Evolutionary conservation across 2,797 vertebrate species (phyloP).

Genomic region (Chrysocyon brachyurus): DNA sequence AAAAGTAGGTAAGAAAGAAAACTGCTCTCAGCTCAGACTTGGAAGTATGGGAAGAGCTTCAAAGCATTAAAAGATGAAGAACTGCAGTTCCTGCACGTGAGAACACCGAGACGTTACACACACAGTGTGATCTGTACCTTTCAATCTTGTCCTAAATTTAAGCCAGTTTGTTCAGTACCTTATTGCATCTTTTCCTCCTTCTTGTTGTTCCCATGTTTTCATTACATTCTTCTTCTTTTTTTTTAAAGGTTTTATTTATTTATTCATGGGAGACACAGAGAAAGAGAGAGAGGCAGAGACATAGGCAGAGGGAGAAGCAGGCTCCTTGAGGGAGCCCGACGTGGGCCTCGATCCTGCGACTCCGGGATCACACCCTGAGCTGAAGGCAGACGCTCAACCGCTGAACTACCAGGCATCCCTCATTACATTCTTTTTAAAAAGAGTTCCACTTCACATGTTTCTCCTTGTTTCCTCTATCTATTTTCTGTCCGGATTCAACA

Average conservation of each 20-base stretch:
- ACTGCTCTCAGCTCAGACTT: background rate
- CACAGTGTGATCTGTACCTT: background rate
- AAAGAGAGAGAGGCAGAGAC: too few species aligned
- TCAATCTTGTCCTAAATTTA: constrained; percentile 34
- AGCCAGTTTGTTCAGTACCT: background rate
- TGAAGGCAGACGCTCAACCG: too few species aligned
- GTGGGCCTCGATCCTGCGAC: too few species aligned
- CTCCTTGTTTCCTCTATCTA: constrained; percentile 14
- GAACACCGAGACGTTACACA: background rate
- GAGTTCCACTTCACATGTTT: background rate
- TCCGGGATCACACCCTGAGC: too few species aligned
- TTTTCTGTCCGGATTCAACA: background rate
- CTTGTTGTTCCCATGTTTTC: too few species aligned
- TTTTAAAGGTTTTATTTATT: too few species aligned
- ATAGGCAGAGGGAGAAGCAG: too few species aligned
- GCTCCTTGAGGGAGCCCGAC: too few species aligned
- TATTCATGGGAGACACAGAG: too few species aligned
- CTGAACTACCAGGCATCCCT: too few species aligned
- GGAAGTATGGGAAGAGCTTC: background rate
- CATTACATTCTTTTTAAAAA: background rate
- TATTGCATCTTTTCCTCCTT: background rate
- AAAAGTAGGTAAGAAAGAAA: constrained; percentile 29
- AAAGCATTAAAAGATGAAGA: background rate
- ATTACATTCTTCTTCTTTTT: too few species aligned
- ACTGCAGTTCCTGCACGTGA: background rate